phyloP scores from a whole-genome alignment of 1,140 invertebrate genomes.

The Hypsibius dujardini region DNA sequence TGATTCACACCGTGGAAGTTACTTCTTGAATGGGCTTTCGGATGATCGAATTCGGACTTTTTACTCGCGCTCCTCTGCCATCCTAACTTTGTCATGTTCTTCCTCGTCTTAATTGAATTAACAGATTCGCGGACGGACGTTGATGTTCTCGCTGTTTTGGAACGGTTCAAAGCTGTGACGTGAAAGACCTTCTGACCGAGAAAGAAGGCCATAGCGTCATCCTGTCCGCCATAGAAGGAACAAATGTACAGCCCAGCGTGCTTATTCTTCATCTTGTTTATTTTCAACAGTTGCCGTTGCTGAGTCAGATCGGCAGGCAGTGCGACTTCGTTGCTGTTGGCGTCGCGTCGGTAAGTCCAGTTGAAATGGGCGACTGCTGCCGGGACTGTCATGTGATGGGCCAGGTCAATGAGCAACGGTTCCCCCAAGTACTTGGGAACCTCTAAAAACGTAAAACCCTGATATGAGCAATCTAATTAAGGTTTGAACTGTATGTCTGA shows the following conservation, averaged over 20 bases:
- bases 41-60: too few species aligned
- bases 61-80: too few species aligned
- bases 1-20: too few species aligned
- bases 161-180: not conserved
- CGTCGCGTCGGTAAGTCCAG: not conserved
- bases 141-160: not conserved
- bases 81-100: too few species aligned
- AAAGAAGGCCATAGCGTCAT: conserved; percentile 9
- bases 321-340: not conserved
- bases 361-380: not conserved
- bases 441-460: not conserved
- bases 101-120: too few species aligned
- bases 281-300: not conserved
- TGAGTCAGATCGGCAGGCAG: not conserved
- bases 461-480: not conserved
- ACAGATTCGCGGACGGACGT: not conserved
- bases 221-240: not conserved
- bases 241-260: not conserved
- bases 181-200: not conserved
- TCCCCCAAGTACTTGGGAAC: not conserved
- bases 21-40: too few species aligned
- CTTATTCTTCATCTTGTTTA: not conserved
- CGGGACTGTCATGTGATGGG: not conserved
- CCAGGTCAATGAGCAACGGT: not conserved
- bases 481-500: not conserved